A percentile compares a stretch with the other conserved stretches of the same genome.
phyloP scores from a whole-genome alignment of 2,888 invertebrate genomes.

The Alloplasta piceator region DNA sequence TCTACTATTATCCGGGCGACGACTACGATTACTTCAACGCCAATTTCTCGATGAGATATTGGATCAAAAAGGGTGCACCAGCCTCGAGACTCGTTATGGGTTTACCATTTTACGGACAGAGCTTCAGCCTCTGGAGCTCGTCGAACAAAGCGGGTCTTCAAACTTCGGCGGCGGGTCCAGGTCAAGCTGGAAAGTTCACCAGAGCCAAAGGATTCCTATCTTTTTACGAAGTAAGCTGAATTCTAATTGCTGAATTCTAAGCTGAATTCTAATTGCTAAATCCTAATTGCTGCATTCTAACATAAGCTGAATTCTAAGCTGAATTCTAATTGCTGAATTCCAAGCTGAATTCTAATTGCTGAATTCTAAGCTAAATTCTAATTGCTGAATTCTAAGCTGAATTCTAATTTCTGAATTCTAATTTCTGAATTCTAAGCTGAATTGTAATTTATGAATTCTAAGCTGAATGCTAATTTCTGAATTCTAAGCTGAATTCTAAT shows the following conservation, averaged over 20 bases:
- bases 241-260: background rate
- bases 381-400: background rate
- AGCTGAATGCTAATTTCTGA: too few species aligned
- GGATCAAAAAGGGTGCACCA: slow-evolving; percentile 92
- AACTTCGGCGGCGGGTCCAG: slow-evolving; percentile 88
- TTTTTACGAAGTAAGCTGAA: slow-evolving; percentile 87
- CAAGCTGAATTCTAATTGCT: background rate
- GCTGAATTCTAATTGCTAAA: background rate
- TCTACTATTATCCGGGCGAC: slow-evolving; percentile 92
- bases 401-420: background rate
- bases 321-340: background rate
- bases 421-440: background rate
- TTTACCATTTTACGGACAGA: slow-evolving; percentile 93
- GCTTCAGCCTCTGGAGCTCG: slow-evolving; percentile 86
- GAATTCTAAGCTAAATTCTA: background rate
- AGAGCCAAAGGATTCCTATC: slow-evolving; percentile 92
- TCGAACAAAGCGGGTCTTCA: slow-evolving; percentile 86
- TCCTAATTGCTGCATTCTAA: too few species aligned
- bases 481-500: too few species aligned
- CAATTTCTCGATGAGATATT: slow-evolving; percentile 93
- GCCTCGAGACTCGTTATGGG: slow-evolving; percentile 92
- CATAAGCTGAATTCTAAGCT: too few species aligned
- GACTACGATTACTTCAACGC: slow-evolving; percentile 92
- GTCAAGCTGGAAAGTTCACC: slow-evolving; percentile 91
- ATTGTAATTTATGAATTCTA: too few species aligned